Evolutionary conservation across 1,140 invertebrate genomes (phyloP), one percentile per base, ranked within the genome.

Genomic region (Arctopsyche grandis): DNA sequence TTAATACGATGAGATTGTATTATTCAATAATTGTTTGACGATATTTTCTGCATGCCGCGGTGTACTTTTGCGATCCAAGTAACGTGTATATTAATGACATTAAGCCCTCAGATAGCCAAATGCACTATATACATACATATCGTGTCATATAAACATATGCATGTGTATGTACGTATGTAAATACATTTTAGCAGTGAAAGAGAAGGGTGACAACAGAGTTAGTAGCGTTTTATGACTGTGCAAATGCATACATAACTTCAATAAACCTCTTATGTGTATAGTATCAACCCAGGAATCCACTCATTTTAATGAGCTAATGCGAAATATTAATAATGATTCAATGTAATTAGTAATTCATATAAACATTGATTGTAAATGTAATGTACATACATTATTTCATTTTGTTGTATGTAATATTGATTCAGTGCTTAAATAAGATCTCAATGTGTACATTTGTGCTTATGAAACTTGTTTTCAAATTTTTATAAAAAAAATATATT

Each of bases 11-110:
- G n/a, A n/a, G n/a, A n/a, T n/a, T n/a, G n/a, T n/a, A n/a, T n/a
- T n/a, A n/a, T n/a, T n/a, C n/a, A 58, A 58, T 58, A 58, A 4
- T 58, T 16, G 21, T 4, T n/a, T 21, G 52, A 10, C 1, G 14
- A 4, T 21, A 10, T 58, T 66, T 66, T 38, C 7, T 38, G 16
- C 21, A 19, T 14, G 24, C 63, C 63, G 24, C 63, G 12, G 16
- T 24, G 12, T 26, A 66, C 12, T 21, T 66, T 16, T 24, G 63
- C 69, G 69, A 70, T 14, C 10, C 9, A 26, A 79, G 73, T 77
- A 79, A 79, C 56, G 78, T 74, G 80, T 58, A 66, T 79, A 81
- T 81, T 81, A 81, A 81, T 81, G 81, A 82, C 79, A 82, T 82
- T 79, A 82, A 82, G 81, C 81, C 77, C 77, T 79, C 58, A 78